Conservation (phyloP, 1,140 invertebrate genomes). For the Tetragnatha versicolor region DNA sequence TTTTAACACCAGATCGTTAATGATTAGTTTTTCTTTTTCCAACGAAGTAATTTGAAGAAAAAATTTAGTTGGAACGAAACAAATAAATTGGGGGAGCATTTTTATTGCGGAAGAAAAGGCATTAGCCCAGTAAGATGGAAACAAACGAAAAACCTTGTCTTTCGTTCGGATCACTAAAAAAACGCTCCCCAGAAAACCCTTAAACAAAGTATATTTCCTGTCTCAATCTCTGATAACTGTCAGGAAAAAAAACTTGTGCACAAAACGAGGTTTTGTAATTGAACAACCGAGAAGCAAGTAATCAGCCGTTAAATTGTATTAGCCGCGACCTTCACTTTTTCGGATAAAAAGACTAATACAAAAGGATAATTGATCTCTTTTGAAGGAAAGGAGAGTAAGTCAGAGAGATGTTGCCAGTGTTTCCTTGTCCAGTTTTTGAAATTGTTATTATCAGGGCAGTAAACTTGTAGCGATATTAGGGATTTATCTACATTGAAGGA, state of each 20-base stretch:
- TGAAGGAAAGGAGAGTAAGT: neutral
- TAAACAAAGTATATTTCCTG: constrained; percentile 36
- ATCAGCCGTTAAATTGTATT: constrained; percentile 43
- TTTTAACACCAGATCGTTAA: constrained; percentile 2
- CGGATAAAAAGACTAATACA: constrained; percentile 29
- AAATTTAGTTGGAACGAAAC: neutral
- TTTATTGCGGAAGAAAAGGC: constrained; percentile 6
- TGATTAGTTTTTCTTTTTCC: neutral
- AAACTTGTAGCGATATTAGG: too few relatives aligned
- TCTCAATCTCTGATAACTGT: constrained; percentile 29
- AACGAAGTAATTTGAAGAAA: neutral
- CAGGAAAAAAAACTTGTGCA: neutral
- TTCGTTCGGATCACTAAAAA: neutral
- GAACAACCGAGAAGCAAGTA: constrained; percentile 20
- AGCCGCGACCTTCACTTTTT: constrained; percentile 35
- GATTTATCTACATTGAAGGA: too few relatives aligned
- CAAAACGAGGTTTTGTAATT: constrained; percentile 2
- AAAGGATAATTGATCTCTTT: neutral
- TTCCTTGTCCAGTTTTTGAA: too few relatives aligned
- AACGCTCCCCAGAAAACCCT: neutral
- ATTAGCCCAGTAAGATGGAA: neutral
- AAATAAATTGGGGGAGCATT: constrained; percentile 12
- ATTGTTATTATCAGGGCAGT: too few relatives aligned
- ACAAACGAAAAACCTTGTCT: neutral
- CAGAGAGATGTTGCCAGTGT: neutral